phyloP scores from a whole-genome alignment of 2,888 invertebrate species.

The Marronus borbonicus region DNA sequence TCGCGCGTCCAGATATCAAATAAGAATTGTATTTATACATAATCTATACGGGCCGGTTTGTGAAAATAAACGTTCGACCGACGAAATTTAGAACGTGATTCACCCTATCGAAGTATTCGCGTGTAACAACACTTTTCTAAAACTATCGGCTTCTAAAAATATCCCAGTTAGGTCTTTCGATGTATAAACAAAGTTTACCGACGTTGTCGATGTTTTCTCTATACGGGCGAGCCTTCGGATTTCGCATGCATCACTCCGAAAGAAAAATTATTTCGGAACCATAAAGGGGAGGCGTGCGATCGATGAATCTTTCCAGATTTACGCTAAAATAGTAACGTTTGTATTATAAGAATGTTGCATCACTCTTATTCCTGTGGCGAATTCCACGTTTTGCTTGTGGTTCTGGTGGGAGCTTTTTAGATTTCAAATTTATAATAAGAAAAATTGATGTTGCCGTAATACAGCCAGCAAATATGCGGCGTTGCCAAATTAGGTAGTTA shows the following conservation, averaged over 20 bases:
- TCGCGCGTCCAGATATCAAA: neutral
- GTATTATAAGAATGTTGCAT: no score
- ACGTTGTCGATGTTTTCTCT: neutral
- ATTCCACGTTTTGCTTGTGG: no score
- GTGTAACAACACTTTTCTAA: slow-evolving; percentile 3
- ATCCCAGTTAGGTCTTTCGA: no score
- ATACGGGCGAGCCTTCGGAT: slow-evolving; percentile 1
- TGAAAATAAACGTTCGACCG: slow-evolving; percentile 10
- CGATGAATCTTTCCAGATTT: neutral
- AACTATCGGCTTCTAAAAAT: slow-evolving; percentile 6
- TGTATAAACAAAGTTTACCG: slow-evolving; percentile 4
- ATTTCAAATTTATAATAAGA: no score
- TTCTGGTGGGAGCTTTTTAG: no score
- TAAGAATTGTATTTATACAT: slow-evolving; percentile 17
- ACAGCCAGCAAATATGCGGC: no score
- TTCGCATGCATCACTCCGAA: neutral
- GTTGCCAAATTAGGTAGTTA: no score
- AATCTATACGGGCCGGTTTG: neutral
- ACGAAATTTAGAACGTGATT: slow-evolving; percentile 19
- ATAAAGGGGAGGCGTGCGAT: no score
- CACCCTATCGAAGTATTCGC: slow-evolving; percentile 8
- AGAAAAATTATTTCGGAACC: no score
- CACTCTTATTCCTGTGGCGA: no score
- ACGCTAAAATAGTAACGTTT: no score
- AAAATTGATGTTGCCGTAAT: no score